phyloP scores from a whole-genome alignment of 1,140 invertebrate species.

The Ceratina australensis region DNA sequence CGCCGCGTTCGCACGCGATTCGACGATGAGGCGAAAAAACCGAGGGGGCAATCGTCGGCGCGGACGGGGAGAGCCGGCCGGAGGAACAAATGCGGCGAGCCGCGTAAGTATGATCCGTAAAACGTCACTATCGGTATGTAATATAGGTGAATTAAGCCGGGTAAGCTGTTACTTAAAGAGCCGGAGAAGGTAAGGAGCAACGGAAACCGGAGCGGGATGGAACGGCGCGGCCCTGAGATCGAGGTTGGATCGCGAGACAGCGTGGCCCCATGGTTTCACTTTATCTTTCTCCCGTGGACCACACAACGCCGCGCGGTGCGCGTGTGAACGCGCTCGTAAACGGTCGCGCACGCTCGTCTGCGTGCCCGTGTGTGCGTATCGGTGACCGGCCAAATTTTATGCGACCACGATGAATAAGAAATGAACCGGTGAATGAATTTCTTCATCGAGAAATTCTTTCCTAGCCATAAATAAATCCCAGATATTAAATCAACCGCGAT shows the following conservation, averaged over 20 bases:
- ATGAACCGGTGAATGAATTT: too few relatives aligned
- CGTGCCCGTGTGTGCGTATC: background rate
- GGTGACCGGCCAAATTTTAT: too few relatives aligned
- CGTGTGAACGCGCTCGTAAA: slow-evolving; percentile 30
- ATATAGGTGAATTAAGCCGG: background rate
- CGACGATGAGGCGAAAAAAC: slow-evolving; percentile 10
- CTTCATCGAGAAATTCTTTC: too few relatives aligned
- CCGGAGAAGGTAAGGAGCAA: background rate
- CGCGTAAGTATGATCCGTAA: background rate
- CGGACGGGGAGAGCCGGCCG: background rate
- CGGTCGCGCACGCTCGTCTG: background rate
- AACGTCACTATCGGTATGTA: background rate
- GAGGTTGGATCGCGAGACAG: slow-evolving; percentile 68
- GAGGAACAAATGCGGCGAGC: background rate
- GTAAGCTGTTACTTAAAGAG: background rate
- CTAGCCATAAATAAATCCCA: too few relatives aligned
- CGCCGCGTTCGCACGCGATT: slow-evolving; percentile 4
- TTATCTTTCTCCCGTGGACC: slow-evolving; percentile 58
- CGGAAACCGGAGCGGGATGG: slow-evolving; percentile 43
- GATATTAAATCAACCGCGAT: too few relatives aligned
- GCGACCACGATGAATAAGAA: too few relatives aligned
- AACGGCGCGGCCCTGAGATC: slow-evolving; percentile 54
- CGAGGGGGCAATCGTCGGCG: too few relatives aligned
- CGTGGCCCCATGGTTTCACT: slow-evolving; percentile 70
- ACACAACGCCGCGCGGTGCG: slow-evolving; percentile 52